A percentile compares a stretch with the other conserved stretches of the same genome.
phyloP scores from a whole-genome alignment of 2,888 invertebrate species.

The Chrysopilus asiliformis region DNA sequence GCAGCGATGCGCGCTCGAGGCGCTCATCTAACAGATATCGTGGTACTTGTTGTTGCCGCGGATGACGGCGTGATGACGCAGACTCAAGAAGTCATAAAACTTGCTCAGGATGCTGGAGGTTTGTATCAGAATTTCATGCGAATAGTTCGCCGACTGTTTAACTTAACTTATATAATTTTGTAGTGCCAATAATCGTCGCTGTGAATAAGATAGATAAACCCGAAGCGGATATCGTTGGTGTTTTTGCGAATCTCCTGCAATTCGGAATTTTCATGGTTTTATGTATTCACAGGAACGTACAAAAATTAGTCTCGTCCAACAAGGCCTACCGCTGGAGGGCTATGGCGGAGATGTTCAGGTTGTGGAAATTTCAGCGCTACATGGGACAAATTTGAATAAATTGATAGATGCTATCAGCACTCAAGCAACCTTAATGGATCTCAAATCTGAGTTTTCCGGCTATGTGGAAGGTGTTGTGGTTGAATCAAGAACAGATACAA shows the following conservation, averaged over 20 bases:
- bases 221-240: slow-evolving; percentile 73
- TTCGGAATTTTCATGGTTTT: background rate
- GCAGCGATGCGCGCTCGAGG: slow-evolving; percentile 86
- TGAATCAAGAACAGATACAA: slow-evolving; percentile 61
- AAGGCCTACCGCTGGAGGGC: slow-evolving; percentile 74
- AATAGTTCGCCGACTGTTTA: slow-evolving; percentile 1
- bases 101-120: slow-evolving; percentile 69
- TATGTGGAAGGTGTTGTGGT: slow-evolving; percentile 80
- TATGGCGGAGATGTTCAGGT: slow-evolving; percentile 86
- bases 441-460: slow-evolving; percentile 71
- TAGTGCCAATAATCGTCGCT: slow-evolving; percentile 91
- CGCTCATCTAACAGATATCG: slow-evolving; percentile 86
- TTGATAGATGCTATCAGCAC: slow-evolving; percentile 71
- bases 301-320: slow-evolving; percentile 57
- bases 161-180: slow-evolving; percentile 24
- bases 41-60: slow-evolving; percentile 92
- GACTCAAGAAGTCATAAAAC: slow-evolving; percentile 79
- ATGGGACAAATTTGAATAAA: slow-evolving; percentile 59
- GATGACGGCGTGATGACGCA: slow-evolving; percentile 99
- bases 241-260: slow-evolving; percentile 3
- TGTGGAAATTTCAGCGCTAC: slow-evolving; percentile 82
- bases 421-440: slow-evolving; percentile 77
- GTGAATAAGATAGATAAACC: slow-evolving; percentile 97
- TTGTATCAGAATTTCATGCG: slow-evolving; percentile 9
- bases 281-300: slow-evolving; percentile 48